phyloP scores from a whole-genome alignment of 2,888 invertebrate genomes.

The Cosmopolites sordidus region DNA sequence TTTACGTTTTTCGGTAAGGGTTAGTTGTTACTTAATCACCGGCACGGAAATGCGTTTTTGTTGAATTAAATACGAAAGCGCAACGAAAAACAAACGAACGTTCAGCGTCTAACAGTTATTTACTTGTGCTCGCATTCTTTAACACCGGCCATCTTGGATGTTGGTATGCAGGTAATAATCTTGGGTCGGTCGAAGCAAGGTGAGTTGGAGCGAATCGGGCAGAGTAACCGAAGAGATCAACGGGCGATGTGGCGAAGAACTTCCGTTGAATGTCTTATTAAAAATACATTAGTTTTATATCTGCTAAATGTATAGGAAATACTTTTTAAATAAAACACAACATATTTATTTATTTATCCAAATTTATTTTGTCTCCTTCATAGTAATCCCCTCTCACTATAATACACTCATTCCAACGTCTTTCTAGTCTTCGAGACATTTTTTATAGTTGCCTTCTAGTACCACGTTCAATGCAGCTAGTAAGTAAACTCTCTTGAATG shows the following conservation, averaged over 20 bases:
- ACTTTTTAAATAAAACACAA: no score
- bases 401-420: no score
- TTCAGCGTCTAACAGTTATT: slow-evolving; percentile 42
- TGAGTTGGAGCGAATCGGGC: slow-evolving; percentile 9
- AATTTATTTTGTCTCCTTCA: no score
- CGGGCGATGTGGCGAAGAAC: slow-evolving; percentile 2
- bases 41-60: not conserved
- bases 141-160: slow-evolving; percentile 42
- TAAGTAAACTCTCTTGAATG: no score
- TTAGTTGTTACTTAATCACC: not conserved
- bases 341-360: no score
- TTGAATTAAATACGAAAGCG: slow-evolving; percentile 3
- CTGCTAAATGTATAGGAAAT: no score
- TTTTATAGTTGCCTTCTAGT: no score
- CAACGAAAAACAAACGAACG: slow-evolving; percentile 35
- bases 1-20: not conserved
- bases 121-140: slow-evolving; percentile 43
- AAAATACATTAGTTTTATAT: no score
- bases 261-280: not conserved
- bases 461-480: no score
- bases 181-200: slow-evolving; percentile 15
- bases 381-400: no score
- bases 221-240: slow-evolving; percentile 5
- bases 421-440: no score
- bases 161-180: slow-evolving; percentile 44